Base-by-base conservation (phyloP, 2,797 vertebrate species). In the Yasuhikotakia modesta region DNA sequence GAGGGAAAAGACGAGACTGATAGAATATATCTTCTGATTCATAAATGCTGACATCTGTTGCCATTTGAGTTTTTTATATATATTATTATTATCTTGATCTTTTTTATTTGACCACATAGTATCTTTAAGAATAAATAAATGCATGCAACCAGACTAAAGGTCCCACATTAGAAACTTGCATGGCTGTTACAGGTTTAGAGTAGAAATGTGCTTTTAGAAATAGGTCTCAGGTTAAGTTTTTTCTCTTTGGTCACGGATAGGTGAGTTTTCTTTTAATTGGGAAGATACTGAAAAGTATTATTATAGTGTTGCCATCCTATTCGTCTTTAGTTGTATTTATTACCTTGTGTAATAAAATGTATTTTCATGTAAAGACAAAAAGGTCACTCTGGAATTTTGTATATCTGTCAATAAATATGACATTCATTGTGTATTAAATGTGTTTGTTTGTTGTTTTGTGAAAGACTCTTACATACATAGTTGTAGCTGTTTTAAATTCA, bases 341-440 rank as follows among this genome's bases (percentile, higher is more conserved):
- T 94, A 94, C 93, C 91, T 87, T 84, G 87, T 90, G 92, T 93
- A 93, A 94, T 94, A 93, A 93, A 93, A 92, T 93, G 92, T 98
- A 98, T 99, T 99, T 99, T 98, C 95, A 98, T 81, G 80, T 84
- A 80, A 78, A 80, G 30, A 77, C 75, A 75, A 67, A 79, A 79
- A 79, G 45, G 69, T 81, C 80, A 85, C 82, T 80, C 81, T 80
- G 68, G 53, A 81, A 82, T 81, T 85, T 85, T 85, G 82, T 85
- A 85, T 82, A 85, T 79, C 81, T 73, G 74, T 78, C 79, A 85
- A 83, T 82, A 85, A 85, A 82, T 81, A 84, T 77, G 81, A 85
- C 83, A 83, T 85, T 82, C 76, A 87, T 88, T 86, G 88, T 91
- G 79, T 85, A 81, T 70, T 66, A 76, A 27, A 39, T 68, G 6